phyloP scores from a whole-genome alignment of 2,797 vertebrate species.

The Cyclopterus lumpus region DNA sequence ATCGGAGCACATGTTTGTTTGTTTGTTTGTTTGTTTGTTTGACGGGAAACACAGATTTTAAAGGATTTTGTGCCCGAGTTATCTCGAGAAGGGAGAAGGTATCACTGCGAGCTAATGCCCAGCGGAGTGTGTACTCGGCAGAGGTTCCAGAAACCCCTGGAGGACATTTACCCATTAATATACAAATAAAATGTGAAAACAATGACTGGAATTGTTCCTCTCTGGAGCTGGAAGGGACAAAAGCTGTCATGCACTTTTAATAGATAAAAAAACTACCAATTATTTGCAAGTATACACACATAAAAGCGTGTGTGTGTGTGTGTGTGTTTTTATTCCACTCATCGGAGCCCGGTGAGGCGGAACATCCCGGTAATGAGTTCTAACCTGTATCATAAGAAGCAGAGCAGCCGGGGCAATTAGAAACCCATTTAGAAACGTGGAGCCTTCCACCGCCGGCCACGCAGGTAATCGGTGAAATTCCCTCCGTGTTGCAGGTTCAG shows the following conservation, averaged over 20 bases:
- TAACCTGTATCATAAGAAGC: constrained; percentile 69
- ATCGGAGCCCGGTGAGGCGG: constrained; percentile 46
- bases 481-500: constrained; percentile 7
- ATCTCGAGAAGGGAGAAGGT: constrained; percentile 53
- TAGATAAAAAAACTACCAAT: constrained; percentile 43
- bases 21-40: constrained; percentile 10
- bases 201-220: constrained; percentile 35
- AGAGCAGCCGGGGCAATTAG: constrained; percentile 75
- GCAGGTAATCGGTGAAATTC: constrained; percentile 44
- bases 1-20: constrained; percentile 37
- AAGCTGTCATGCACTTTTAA: constrained; percentile 24
- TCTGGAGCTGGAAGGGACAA: constrained; percentile 20
- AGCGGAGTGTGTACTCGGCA: constrained; percentile 54
- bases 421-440: constrained; percentile 69
- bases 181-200: constrained; percentile 18
- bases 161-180: constrained; percentile 35
- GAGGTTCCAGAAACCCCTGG: constrained; percentile 41
- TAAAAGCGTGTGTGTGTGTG: neutral
- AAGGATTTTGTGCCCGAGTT: constrained; percentile 27
- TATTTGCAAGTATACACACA: constrained; percentile 21
- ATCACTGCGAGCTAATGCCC: constrained; percentile 58
- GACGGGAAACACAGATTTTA: too few species aligned
- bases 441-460: constrained; percentile 40
- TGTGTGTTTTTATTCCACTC: constrained; percentile 58
- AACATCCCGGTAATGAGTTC: constrained; percentile 71